A percentile compares a stretch with the other conserved stretches of the same genome.
Evolutionary conservation across 2,113 vertebrate genomes (phyloP).

Genomic region (Melanotaenia duboulayi): DNA sequence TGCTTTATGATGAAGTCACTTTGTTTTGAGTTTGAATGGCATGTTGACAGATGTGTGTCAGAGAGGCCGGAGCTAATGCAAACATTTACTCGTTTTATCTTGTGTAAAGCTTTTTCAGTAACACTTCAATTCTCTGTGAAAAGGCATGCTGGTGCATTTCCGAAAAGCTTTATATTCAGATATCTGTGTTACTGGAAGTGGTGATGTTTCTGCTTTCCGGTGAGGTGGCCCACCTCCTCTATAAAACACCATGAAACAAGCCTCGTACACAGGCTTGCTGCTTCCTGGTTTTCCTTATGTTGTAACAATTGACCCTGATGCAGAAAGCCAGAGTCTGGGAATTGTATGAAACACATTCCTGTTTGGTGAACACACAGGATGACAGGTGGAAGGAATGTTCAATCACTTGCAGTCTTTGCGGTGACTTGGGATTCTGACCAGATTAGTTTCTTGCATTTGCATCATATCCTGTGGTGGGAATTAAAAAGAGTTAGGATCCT

Average conservation of each 20-base stretch:
- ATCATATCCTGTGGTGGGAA: conserved; percentile 52
- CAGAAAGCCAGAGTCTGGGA: conserved; percentile 3
- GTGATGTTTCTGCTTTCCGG: neutral
- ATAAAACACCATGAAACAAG: neutral
- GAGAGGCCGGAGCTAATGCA: neutral
- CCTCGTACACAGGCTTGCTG: neutral
- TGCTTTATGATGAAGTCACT: neutral
- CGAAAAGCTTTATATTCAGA: neutral
- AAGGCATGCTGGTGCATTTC: neutral
- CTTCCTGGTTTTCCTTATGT: conserved; percentile 5
- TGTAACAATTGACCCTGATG: neutral
- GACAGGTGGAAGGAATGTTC: conserved; percentile 49
- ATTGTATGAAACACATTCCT: conserved; percentile 43
- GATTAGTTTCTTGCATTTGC: conserved; percentile 20
- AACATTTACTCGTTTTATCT: neutral
- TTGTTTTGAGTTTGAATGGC: neutral
- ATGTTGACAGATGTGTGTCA: neutral
- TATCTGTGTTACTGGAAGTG: neutral
- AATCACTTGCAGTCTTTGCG: conserved; percentile 52
- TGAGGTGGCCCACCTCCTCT: neutral
- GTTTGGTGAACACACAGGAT: conserved; percentile 37
- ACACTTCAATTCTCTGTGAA: neutral
- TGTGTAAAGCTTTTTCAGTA: no score
- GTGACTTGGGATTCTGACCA: conserved; percentile 10
- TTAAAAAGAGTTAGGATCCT: conserved; percentile 30